Conservation (phyloP, 1,140 invertebrate species). For the Drosophila carrolli region DNA sequence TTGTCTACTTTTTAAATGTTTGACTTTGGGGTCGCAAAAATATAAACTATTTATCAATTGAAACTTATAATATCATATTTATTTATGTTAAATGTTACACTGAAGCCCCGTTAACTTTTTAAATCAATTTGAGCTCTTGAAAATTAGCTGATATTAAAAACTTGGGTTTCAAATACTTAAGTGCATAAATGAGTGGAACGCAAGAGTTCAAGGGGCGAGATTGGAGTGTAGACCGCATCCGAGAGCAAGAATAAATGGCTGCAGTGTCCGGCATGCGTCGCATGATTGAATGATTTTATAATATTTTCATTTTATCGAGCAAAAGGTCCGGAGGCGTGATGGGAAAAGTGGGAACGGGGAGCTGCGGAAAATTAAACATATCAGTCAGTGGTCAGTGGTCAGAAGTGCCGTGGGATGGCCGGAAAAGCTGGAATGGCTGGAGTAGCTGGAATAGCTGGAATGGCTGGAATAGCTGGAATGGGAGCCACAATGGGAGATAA, state of each 20-base stretch:
- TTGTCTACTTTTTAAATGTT: too few relatives aligned
- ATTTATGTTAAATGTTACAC: too few relatives aligned
- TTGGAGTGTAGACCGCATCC: constrained; percentile 22
- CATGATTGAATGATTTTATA: constrained; percentile 78
- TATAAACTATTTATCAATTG: too few relatives aligned
- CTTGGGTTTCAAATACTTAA: not conserved
- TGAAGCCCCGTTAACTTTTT: too few relatives aligned
- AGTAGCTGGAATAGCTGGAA: not conserved
- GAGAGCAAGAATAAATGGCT: constrained; percentile 23
- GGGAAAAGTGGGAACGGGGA: too few relatives aligned
- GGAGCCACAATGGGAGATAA: constrained; percentile 42
- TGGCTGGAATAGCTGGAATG: not conserved
- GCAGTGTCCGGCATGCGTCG: constrained; percentile 52
- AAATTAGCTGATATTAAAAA: not conserved
- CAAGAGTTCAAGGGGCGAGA: not conserved
- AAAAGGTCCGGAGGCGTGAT: constrained; percentile 21
- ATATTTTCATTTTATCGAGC: constrained; percentile 69
- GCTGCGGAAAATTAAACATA: constrained; percentile 60
- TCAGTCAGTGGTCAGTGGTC: constrained; percentile 42
- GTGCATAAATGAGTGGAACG: constrained; percentile 2
- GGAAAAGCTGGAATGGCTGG: not conserved
- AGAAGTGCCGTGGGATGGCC: not conserved
- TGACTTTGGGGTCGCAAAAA: too few relatives aligned
- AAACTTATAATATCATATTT: too few relatives aligned
- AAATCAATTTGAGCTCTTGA: too few relatives aligned